A percentile compares a stretch with the other conserved stretches of the same genome.
phyloP scores from a whole-genome alignment of 2,888 invertebrate genomes.

The Apamea crenata region DNA sequence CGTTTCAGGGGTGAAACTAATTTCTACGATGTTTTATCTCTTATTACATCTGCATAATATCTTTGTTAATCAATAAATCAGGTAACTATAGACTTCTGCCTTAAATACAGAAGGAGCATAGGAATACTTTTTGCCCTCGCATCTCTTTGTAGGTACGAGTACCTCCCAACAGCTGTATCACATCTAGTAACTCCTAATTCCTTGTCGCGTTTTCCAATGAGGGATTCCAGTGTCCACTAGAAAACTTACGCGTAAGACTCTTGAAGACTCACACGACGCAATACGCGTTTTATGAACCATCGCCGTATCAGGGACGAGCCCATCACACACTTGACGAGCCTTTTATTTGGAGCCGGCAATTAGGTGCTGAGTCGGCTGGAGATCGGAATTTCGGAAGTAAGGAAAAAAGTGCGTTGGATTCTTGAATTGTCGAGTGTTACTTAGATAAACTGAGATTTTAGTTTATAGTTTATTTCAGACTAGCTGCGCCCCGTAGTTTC shows the following conservation, averaged over 20 bases:
- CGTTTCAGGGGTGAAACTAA: background rate
- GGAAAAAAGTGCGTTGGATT: constrained; percentile 11
- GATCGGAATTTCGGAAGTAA: constrained; percentile 1
- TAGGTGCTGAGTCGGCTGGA: constrained; percentile 58
- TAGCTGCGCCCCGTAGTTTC: too few species aligned
- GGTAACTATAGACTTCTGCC: background rate
- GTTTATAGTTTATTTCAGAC: background rate
- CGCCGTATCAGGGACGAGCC: constrained; percentile 49
- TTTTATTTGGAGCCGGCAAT: constrained; percentile 54
- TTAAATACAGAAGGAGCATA: background rate
- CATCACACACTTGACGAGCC: constrained; percentile 33
- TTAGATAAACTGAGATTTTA: background rate
- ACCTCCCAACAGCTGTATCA: background rate
- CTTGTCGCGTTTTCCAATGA: constrained; percentile 47
- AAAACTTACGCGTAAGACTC: constrained; percentile 69
- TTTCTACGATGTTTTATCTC: background rate
- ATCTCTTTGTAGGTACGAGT: background rate
- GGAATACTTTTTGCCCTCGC: too few species aligned
- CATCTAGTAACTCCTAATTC: constrained; percentile 38
- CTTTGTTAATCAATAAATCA: background rate
- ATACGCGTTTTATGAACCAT: constrained; percentile 68
- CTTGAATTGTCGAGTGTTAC: background rate
- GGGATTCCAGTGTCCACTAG: constrained; percentile 66
- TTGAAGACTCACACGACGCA: constrained; percentile 63
- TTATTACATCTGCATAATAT: background rate